phyloP scores from a whole-genome alignment of 2,888 invertebrate species.

The Papilio elwesi region DNA sequence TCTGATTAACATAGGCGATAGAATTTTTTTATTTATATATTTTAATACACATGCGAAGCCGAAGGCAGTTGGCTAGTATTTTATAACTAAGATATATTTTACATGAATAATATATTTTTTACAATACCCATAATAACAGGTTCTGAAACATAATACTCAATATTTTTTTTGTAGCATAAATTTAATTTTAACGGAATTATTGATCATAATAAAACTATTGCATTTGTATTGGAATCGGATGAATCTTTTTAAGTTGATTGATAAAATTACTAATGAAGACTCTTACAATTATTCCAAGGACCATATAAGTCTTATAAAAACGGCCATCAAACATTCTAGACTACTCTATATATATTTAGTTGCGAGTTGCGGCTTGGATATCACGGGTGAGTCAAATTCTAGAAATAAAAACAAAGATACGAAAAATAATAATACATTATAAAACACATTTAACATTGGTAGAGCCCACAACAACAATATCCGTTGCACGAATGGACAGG shows the following conservation, averaged over 20 bases:
- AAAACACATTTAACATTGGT: too few relatives aligned
- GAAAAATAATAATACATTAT: background rate
- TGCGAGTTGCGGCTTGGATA: conserved; percentile 46
- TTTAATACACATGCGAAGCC: too few relatives aligned
- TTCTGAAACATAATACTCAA: too few relatives aligned
- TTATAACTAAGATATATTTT: too few relatives aligned
- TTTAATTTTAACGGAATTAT: conserved; percentile 59
- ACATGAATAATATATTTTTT: too few relatives aligned
- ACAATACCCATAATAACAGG: too few relatives aligned
- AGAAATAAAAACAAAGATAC: background rate
- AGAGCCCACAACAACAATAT: too few relatives aligned
- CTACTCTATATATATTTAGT: conserved; percentile 50
- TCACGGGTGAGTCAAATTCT: conserved; percentile 50
- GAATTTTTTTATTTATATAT: too few relatives aligned
- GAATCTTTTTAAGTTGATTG: conserved; percentile 49
- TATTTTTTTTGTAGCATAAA: conserved; percentile 55
- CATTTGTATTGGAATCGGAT: conserved; percentile 56
- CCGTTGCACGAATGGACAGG: too few relatives aligned
- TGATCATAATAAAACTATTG: conserved; percentile 55
- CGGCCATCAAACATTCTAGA: conserved; percentile 51
- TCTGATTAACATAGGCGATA: too few relatives aligned
- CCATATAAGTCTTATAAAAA: conserved; percentile 50
- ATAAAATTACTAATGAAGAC: conserved; percentile 53
- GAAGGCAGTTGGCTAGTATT: too few relatives aligned
- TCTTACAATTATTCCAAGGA: conserved; percentile 49